Percentiles rank a stretch among this genome's conserved stretches.
Evolutionary conservation across 2,113 vertebrate genomes (phyloP).

Genomic region (Syngnathoides biaculeatus): DNA sequence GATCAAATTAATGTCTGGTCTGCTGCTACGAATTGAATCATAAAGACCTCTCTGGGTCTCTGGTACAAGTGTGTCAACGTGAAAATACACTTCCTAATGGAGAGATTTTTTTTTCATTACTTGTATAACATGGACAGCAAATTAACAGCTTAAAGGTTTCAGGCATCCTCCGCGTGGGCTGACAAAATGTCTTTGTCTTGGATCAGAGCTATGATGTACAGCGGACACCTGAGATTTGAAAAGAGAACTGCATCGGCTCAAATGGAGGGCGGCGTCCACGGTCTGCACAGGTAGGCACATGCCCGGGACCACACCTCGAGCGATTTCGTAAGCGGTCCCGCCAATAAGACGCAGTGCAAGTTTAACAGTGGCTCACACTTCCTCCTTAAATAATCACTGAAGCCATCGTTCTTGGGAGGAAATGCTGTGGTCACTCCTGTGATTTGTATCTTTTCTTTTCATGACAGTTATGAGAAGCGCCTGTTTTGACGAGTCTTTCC

Average conservation of each 20-base stretch:
- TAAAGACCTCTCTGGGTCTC: too few species aligned
- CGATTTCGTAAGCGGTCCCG: not conserved
- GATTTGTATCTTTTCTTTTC: conserved; percentile 17
- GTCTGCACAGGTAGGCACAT: conserved; percentile 88
- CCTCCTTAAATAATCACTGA: conserved; percentile 20
- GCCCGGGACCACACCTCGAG: not conserved
- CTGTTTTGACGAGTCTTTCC: conserved; percentile 80
- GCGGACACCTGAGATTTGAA: conserved; percentile 96
- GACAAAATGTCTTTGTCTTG: not conserved
- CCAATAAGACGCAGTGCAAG: not conserved
- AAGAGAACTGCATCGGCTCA: conserved; percentile 92
- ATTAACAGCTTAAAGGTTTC: not conserved
- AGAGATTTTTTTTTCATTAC: too few species aligned
- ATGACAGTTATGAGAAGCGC: conserved; percentile 89
- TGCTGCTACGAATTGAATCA: not conserved
- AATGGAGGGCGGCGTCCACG: conserved; percentile 92
- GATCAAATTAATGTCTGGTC: not conserved
- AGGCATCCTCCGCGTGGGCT: not conserved
- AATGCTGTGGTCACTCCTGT: conserved; percentile 20
- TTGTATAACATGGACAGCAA: too few species aligned
- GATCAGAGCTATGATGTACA: conserved; percentile 96
- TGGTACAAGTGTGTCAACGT: too few species aligned
- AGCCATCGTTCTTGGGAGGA: conserved; percentile 20
- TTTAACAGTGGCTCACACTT: conserved; percentile 23
- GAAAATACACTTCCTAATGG: too few species aligned